A percentile compares a stretch with the other conserved stretches of the same genome.
These are phyloP conservation scores for Ginglymostoma cirratum DNA, from an alignment of 2,113 vertebrate genomes.

Conservation along the genomic window DNA sequence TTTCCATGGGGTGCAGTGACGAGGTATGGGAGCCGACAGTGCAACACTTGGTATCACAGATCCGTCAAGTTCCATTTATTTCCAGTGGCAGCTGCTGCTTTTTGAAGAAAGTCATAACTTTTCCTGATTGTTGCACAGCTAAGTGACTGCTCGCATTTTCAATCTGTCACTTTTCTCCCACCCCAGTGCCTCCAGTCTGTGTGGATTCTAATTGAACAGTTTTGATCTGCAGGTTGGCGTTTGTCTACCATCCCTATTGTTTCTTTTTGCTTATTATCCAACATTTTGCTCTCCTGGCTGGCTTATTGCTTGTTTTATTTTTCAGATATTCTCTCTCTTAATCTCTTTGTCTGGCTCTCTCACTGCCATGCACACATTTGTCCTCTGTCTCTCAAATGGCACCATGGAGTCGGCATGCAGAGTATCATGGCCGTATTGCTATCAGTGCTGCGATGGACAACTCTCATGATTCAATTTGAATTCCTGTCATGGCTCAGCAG, in stretches of 20 bases:
- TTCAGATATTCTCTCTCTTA: neutral
- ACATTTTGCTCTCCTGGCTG: neutral
- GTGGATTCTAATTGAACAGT: neutral
- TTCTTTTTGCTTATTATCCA: neutral
- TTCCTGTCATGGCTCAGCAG: slow-evolving; percentile 13
- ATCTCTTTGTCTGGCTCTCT: neutral
- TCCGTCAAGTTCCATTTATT: neutral
- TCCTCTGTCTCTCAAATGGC: neutral
- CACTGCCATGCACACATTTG: neutral
- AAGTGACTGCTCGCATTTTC: neutral
- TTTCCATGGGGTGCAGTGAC: neutral
- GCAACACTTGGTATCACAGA: neutral
- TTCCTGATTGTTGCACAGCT: neutral
- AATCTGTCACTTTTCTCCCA: neutral
- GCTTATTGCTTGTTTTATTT: neutral
- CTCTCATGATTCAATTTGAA: slow-evolving; percentile 9
- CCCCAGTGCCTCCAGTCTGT: neutral
- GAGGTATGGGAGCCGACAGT: neutral
- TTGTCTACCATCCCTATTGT: neutral
- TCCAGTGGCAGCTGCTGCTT: neutral
- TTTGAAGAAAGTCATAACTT: neutral
- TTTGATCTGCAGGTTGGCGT: neutral
- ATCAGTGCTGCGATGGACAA: slow-evolving; percentile 17
- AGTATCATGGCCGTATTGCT: neutral
- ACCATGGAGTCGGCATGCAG: neutral